Base-by-base conservation (phyloP, 1,140 invertebrate genomes). In the Drosophila melanogaster region DNA sequence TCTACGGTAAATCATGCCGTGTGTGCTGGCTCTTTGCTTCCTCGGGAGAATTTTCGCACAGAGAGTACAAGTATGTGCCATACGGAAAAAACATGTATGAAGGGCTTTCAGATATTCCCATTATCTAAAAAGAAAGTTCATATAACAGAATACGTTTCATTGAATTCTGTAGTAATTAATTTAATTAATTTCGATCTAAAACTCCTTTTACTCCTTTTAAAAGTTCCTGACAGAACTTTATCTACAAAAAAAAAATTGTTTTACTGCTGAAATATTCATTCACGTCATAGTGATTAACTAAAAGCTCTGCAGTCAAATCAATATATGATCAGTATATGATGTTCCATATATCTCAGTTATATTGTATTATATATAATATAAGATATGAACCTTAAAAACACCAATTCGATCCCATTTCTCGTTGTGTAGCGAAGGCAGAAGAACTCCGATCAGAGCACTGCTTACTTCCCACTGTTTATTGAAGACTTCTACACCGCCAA, bases 1-100 rank as follows among this genome's bases (percentile, higher is more conserved):
- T 89, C 85, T 90, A 89, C 80, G 84, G 80, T 89, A 90, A 89
- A 89, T 89, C 84, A 89, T 89, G 77, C 60, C 70, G 62, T 85
- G 79, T 83, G 72, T 85, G 57, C 46, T 62, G 54, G n/a, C 15
- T 51, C 49, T 72, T 43, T 54, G 65, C 8, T 33, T 70, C 51
- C 46, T 58, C 19, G 44, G 61, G 56, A 70, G 78, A 81, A 66
- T 67, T 86, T 73, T 76, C 60, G 72, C 40, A 67, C 46, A 57
- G 38, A 64, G 54, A 47, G 37, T 24, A 38, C 35, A 35, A 7
- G 30, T 17, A 19, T 22, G 19, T 22, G 40, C 67, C 17, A 19
- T 11, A 14, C 8, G 24, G 17, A 37, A 10, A 37, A 50, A 73
- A 35, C 17, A 14, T 6, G 4, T 62, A 33, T 8, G 3, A n/a